Percentiles rank a stretch among this genome's conserved stretches.
Evolutionary conservation across 2,113 vertebrate species (phyloP).

Genomic region (Siniperca chuatsi): DNA sequence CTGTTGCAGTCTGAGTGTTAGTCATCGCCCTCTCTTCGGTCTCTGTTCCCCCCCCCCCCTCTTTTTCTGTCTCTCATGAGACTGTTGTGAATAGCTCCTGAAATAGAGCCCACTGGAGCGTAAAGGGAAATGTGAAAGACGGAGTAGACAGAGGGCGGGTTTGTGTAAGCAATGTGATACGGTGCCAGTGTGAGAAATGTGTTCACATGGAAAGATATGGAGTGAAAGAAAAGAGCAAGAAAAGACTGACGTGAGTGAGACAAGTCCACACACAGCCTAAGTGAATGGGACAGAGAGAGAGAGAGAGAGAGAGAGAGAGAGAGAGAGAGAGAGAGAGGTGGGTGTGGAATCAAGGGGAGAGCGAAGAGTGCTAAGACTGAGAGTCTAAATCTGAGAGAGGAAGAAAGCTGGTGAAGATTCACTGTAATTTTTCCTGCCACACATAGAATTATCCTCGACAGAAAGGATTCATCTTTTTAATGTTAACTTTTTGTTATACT

Average conservation of each 20-base stretch:
- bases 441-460: not conserved
- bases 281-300: not conserved
- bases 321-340: conserved; percentile 7
- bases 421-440: conserved; percentile 13
- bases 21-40: conserved; percentile 51
- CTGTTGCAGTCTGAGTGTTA: conserved; percentile 71
- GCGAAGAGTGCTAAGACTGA: conserved; percentile 35
- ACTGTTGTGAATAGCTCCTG: conserved; percentile 65
- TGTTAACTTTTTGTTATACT: not conserved
- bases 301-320: conserved; percentile 9
- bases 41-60: not conserved
- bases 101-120: conserved; percentile 66
- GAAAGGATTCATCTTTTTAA: conserved; percentile 3
- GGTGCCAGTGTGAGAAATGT: conserved; percentile 45
- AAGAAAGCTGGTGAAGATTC: conserved; percentile 43
- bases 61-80: conserved; percentile 46
- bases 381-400: conserved; percentile 36
- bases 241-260: conserved; percentile 4
- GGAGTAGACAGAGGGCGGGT: conserved; percentile 37
- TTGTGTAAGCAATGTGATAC: conserved; percentile 58
- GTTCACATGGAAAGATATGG: conserved; percentile 46
- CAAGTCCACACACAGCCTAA: conserved; percentile 14
- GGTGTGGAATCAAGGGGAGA: not conserved
- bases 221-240: conserved; percentile 44
- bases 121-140: conserved; percentile 60